phyloP scores from a whole-genome alignment of 2,113 vertebrate genomes.

The Platanista minor region DNA sequence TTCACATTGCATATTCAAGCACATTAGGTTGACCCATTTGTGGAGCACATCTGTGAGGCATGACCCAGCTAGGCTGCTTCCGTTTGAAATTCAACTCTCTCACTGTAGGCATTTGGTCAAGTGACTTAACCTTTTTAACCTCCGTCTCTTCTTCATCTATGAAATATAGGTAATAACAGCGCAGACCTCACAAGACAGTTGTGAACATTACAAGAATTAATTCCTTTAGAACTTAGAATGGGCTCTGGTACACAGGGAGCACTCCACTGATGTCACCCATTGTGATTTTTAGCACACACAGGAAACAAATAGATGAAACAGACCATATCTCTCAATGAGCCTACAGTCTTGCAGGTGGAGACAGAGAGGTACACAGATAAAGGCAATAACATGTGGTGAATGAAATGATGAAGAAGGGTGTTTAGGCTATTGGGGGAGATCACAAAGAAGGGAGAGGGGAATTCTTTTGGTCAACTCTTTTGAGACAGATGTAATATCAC shows the following conservation, averaged over 20 bases:
- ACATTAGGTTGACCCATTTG: background rate
- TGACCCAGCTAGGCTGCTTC: background rate
- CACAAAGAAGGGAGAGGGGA: slow-evolving; percentile 30
- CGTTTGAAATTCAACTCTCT: slow-evolving; percentile 19
- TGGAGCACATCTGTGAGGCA: background rate
- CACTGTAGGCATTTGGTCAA: background rate
- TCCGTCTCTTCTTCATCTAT: background rate
- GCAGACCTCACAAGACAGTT: background rate
- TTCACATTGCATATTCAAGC: background rate
- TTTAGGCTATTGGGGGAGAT: background rate
- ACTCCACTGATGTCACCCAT: background rate
- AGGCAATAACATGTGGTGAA: background rate
- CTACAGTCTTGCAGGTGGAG: slow-evolving; percentile 17
- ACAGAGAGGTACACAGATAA: slow-evolving; percentile 40
- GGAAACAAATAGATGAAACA: background rate
- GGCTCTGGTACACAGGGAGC: background rate
- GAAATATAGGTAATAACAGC: background rate
- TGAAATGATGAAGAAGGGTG: background rate
- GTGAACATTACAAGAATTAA: background rate
- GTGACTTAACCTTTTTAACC: background rate
- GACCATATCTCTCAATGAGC: background rate
- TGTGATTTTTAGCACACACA: background rate
- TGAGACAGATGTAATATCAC: slow-evolving; percentile 69
- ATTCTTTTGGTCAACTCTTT: slow-evolving; percentile 60
- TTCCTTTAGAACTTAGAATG: background rate